Base-by-base conservation (phyloP, 2,888 invertebrate species). In the Pachycephus smyrnensis region DNA sequence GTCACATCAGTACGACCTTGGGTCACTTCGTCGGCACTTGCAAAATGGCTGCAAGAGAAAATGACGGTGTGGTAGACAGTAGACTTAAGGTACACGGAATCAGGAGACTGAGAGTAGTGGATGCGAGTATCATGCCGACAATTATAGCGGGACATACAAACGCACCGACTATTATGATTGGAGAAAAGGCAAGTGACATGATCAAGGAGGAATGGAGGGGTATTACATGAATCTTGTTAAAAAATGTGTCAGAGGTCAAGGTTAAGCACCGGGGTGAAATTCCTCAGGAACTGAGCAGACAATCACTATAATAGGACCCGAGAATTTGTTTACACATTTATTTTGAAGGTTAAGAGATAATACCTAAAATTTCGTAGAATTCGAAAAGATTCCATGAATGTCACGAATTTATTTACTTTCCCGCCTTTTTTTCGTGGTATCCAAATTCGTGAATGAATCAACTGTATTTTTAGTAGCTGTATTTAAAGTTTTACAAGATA, bases 1-100 rank as follows among this genome's bases (percentile, higher is more conserved):
- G 95, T 82, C 94, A 94, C 81, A 94, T 95, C 31, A 95, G 95
- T 11, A 94, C 95, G 77, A 95, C 95, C 74, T 91, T 96, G 82
- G 96, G 96, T 31, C 91, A 91, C 78, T 91, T 89, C 75, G 92
- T 91, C 1, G 93, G 93, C 11, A 93, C 93, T 1, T 93, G 93
- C 81, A 92, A 92, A 86, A 93, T 93, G 93, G 92, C 92, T 1
- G 91, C 91, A 0, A 82, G 85, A 15, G 89, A 91, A 77, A 87
- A 90, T 35, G 88, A 88, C 3, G 92, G 93, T 15, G 93, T 93
- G 11, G 93, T 93, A 12, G 92, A 93, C 84, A 88, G 91, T 68
- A 85, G 90, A 77, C 87, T 93, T 55, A 90, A 88, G 79, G 93
- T 94, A 9, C 87, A 93, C 82, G 94, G 94, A 4, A 89, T 94